A percentile compares a stretch with the other conserved stretches of the same genome.
Evolutionary conservation across 2,888 invertebrate species (phyloP).

Genomic region (Drosophila mimica): DNA sequence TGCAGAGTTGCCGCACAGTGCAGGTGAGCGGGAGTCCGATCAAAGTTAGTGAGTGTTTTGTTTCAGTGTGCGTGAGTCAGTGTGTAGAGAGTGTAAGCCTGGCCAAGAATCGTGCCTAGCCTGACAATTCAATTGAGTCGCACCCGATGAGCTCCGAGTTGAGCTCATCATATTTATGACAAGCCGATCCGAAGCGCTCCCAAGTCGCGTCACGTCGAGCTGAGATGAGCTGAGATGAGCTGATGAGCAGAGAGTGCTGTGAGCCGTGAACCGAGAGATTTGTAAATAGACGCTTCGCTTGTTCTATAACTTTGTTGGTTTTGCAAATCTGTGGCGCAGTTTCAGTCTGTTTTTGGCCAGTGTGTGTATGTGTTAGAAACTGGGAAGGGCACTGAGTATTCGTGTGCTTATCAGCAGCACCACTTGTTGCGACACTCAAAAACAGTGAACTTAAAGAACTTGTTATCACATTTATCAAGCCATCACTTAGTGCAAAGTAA

Average conservation of each 20-base stretch:
- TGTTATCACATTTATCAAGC: no score
- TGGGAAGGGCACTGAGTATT: constrained; percentile 23
- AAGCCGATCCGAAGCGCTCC: constrained; percentile 25
- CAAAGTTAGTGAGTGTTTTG: constrained; percentile 34
- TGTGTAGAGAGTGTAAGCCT: constrained; percentile 3
- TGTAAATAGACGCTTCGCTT: constrained; percentile 39
- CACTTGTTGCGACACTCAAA: neutral
- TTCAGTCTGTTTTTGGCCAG: constrained; percentile 55
- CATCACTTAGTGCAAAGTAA: neutral
- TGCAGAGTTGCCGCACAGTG: constrained; percentile 62
- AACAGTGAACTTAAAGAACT: neutral
- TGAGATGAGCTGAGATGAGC: neutral
- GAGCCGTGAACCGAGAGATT: constrained; percentile 12
- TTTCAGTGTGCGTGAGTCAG: constrained; percentile 19
- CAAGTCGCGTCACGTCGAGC: neutral
- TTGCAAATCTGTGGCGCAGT: constrained; percentile 71
- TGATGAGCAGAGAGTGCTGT: constrained; percentile 22
- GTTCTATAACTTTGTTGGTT: constrained; percentile 56
- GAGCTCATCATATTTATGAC: constrained; percentile 26
- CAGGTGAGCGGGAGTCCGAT: constrained; percentile 55
- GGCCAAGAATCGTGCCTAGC: constrained; percentile 20
- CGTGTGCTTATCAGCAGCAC: constrained; percentile 34
- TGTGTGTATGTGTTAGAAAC: constrained; percentile 30
- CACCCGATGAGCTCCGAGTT: constrained; percentile 18
- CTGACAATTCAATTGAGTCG: constrained; percentile 20